phyloP scores from a whole-genome alignment of 1,140 invertebrate species.

The Drosophila parvula region DNA sequence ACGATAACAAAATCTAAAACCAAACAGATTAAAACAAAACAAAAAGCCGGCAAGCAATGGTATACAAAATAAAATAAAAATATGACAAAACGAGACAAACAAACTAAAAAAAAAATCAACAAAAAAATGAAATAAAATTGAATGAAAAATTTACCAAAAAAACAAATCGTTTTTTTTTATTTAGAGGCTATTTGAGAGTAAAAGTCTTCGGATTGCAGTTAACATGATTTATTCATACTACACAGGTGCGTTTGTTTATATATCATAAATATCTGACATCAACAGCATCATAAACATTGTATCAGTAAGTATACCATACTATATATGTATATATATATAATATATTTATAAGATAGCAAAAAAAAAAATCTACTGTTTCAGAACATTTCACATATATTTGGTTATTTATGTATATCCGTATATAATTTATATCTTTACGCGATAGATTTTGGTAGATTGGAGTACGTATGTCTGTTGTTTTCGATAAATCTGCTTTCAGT shows the following conservation, averaged over 20 bases:
- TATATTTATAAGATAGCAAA: constrained; percentile 7
- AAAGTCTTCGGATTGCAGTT: constrained; percentile 2
- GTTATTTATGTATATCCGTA: not conserved
- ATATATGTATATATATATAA: not conserved
- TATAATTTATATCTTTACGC: not conserved
- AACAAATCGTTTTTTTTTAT: constrained; percentile 3
- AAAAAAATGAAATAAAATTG: constrained; percentile 66
- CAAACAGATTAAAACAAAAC: constrained; percentile 31
- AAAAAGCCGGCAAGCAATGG: constrained; percentile 73
- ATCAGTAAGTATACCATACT: constrained; percentile 15
- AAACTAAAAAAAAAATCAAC: constrained; percentile 35
- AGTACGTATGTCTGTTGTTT: constrained; percentile 23
- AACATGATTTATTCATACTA: constrained; percentile 36
- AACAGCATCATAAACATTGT: constrained; percentile 21
- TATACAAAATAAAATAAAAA: constrained; percentile 66
- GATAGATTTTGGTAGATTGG: constrained; percentile 15
- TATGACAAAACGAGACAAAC: constrained; percentile 34
- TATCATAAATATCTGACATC: constrained; percentile 17
- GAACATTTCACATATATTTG: constrained; percentile 19
- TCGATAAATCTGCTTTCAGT: not conserved
- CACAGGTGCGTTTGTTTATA: constrained; percentile 28
- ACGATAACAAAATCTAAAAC: constrained; percentile 43
- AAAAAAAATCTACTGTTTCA: constrained; percentile 22
- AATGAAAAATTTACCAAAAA: constrained; percentile 47
- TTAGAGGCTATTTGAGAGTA: not conserved